phyloP scores from a whole-genome alignment of 2,888 invertebrate species.

The Phoronis australis region DNA sequence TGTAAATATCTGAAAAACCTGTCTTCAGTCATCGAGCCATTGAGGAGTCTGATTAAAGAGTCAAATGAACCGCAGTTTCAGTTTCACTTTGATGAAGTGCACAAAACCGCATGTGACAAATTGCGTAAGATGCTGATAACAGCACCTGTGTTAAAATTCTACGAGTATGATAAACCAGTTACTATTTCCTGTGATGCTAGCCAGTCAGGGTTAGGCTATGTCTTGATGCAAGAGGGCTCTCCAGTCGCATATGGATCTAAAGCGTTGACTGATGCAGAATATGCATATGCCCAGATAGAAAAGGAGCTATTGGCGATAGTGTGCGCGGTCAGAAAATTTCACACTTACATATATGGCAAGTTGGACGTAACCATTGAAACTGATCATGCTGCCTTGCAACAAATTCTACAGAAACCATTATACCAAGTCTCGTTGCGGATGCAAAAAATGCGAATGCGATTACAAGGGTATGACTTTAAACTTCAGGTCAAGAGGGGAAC shows the following conservation, averaged over 20 bases:
- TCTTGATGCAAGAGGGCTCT: constrained; percentile 1
- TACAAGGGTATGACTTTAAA: constrained; percentile 13
- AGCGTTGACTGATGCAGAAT: constrained; percentile 7
- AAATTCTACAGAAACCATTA: constrained; percentile 11
- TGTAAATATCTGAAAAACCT: constrained; percentile 5
- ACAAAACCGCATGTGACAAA: constrained; percentile 6
- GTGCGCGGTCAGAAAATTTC: constrained; percentile 7
- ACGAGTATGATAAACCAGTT: not conserved
- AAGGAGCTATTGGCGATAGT: constrained; percentile 12
- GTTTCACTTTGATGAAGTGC: constrained; percentile 7
- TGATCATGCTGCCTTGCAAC: constrained; percentile 11
- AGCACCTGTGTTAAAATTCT: constrained; percentile 5
- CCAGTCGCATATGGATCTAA: constrained; percentile 7
- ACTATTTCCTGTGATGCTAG: constrained; percentile 3
- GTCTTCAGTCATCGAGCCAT: constrained; percentile 6
- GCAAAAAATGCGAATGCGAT: constrained; percentile 9
- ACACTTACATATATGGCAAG: constrained; percentile 9
- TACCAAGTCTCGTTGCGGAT: constrained; percentile 10
- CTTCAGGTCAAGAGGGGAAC: constrained; percentile 8
- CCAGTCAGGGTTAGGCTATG: constrained; percentile 7
- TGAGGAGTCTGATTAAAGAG: constrained; percentile 7
- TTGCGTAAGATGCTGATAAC: constrained; percentile 4
- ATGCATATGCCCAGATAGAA: constrained; percentile 12
- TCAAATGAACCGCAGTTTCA: constrained; percentile 1
- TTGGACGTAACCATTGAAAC: constrained; percentile 12